Conservation (phyloP, 2,113 vertebrate species). For the Craseonycteris thonglongyai region DNA sequence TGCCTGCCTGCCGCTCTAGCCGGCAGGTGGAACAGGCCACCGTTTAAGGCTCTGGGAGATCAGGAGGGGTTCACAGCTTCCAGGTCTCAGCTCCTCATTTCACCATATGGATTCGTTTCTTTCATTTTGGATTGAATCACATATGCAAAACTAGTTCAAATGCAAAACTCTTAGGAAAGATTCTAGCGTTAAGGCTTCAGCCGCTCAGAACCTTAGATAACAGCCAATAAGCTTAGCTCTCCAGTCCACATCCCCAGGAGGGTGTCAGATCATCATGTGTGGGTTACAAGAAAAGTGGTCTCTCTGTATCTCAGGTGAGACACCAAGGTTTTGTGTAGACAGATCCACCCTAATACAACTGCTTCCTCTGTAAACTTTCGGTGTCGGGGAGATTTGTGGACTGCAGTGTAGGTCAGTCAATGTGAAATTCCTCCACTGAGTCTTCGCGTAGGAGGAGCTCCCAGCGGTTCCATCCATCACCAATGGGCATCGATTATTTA, state of each 20-base stretch:
- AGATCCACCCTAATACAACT: neutral
- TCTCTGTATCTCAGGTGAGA: neutral
- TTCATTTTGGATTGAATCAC: neutral
- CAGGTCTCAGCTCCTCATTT: neutral
- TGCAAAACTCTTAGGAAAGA: neutral
- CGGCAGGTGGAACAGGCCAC: neutral
- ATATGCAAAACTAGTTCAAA: neutral
- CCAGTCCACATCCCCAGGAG: neutral
- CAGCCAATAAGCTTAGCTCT: neutral
- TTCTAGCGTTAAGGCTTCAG: neutral
- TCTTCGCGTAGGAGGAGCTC: neutral
- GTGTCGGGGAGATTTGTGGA: neutral
- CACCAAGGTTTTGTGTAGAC: neutral
- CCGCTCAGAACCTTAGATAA: neutral
- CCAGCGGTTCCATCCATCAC: neutral
- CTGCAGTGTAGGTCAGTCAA: neutral
- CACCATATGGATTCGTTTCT: neutral
- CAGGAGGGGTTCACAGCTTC: neutral
- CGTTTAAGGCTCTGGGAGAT: fast-evolving
- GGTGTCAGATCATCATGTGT: fast-evolving
- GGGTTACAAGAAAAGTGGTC: neutral
- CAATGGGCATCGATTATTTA: fast-evolving
- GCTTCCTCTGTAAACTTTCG: neutral
- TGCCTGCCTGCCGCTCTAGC: neutral
- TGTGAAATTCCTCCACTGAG: neutral